Evolutionary conservation across 2,888 invertebrate species (phyloP).

Genomic region (Bedellia somnulentella): DNA sequence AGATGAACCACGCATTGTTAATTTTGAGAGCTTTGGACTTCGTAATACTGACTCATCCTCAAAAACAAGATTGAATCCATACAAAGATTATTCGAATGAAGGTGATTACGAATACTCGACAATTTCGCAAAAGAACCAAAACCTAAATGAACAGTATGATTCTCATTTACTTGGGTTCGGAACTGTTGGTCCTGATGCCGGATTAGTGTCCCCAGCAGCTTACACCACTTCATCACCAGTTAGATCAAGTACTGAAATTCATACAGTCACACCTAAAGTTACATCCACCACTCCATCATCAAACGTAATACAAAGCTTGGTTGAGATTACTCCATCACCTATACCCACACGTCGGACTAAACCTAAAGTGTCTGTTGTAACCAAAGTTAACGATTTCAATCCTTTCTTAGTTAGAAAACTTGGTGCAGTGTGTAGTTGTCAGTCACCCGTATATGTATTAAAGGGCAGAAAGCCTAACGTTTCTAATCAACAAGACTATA

Average conservation of each 20-base stretch:
- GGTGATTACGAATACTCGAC: slow-evolving; percentile 14
- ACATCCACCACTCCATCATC: slow-evolving; percentile 33
- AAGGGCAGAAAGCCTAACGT: slow-evolving; percentile 42
- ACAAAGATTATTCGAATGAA: slow-evolving; percentile 24
- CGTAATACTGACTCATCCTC: slow-evolving; percentile 17
- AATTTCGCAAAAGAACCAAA: slow-evolving; percentile 31
- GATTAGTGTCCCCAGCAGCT: slow-evolving; percentile 31
- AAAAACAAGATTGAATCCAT: slow-evolving; percentile 24
- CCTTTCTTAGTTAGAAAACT: slow-evolving; percentile 70
- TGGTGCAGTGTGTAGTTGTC: slow-evolving; percentile 74
- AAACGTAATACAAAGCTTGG: slow-evolving; percentile 28
- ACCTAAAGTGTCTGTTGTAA: slow-evolving; percentile 61
- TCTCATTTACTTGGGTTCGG: slow-evolving; percentile 45
- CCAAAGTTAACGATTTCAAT: slow-evolving; percentile 72
- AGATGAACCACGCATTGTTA: slow-evolving; percentile 17
- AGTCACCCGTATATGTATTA: slow-evolving; percentile 56
- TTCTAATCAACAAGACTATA: slow-evolving; percentile 22
- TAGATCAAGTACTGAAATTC: slow-evolving; percentile 21
- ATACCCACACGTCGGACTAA: slow-evolving; percentile 30
- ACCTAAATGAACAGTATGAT: slow-evolving; percentile 41
- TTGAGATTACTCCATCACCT: slow-evolving; percentile 34
- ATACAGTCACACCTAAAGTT: slow-evolving; percentile 17
- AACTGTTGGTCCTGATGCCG: slow-evolving; percentile 46
- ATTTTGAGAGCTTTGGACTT: slow-evolving; percentile 22
- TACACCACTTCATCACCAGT: slow-evolving; percentile 35